phyloP scores from a whole-genome alignment of 2,797 vertebrate genomes.

The Adrianichthys oophorus region DNA sequence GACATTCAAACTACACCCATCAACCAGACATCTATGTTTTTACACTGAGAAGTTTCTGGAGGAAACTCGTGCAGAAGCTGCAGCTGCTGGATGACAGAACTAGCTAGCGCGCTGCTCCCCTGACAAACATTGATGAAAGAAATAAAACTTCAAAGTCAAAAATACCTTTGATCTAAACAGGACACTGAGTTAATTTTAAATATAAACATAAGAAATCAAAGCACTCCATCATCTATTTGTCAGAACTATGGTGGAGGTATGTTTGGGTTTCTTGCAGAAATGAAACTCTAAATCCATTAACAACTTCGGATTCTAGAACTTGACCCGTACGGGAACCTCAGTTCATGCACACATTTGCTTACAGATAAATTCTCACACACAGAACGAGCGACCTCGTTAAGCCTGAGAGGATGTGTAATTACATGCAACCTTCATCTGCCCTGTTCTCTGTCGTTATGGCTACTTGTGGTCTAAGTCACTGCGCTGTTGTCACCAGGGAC shows the following conservation, averaged over 20 bases:
- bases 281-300: constrained; percentile 27
- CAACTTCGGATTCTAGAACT: constrained; percentile 41
- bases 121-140: too few species aligned
- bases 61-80: too few species aligned
- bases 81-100: too few species aligned
- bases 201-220: too few species aligned
- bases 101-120: too few species aligned
- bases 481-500: constrained; percentile 28
- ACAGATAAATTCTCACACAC: constrained; percentile 40
- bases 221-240: too few species aligned
- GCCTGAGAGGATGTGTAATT: constrained; percentile 70
- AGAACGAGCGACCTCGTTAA: constrained; percentile 72
- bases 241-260: too few species aligned
- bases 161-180: too few species aligned
- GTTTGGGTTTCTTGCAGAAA: too few species aligned
- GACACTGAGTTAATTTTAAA: neutral
- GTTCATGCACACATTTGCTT: constrained; percentile 24
- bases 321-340: constrained; percentile 34
- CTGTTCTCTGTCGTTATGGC: constrained; percentile 63
- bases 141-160: too few species aligned
- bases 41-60: too few species aligned
- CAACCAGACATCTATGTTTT: too few species aligned
- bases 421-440: constrained; percentile 70
- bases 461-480: constrained; percentile 53
- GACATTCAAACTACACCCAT: neutral